Evolutionary conservation across 2,113 vertebrate species (phyloP), one percentile per base, ranked within the genome.

Genomic region (Sinocyclocheilus grahami): DNA sequence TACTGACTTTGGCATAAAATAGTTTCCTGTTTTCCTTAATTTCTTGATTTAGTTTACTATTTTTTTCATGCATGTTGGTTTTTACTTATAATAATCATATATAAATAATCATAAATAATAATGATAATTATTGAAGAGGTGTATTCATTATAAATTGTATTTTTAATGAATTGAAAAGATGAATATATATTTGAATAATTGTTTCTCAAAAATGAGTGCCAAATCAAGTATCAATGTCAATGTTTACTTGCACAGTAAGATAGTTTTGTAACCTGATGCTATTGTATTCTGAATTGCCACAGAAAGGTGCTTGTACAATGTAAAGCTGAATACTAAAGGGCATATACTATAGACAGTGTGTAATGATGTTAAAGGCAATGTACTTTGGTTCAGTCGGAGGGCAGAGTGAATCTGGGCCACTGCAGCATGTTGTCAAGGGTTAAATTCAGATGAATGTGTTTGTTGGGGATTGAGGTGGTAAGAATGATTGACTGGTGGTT

Each of bases 401-500:
- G 39, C 16, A 78, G 24, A 33, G 76, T 14, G 13, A 76, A 76
- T 76, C 5, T 1, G 74, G 42, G 74, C n/a, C 74, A 76, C 42
- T 48, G 22, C 27, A 80, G 24, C 78, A 80, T 30, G 10, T 22
- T 71, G 48, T 55, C 63, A 39, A 46, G 13, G 51, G 81, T 78
- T 48, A 24, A 51, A 79, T 79, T 30, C 84, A 37, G 42, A 42
- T 42, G 16, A 22, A 58, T 86, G 33, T 71, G 27, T 79, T 86
- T 72, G 65, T 58, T 72, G 85, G 51, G 37, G 11, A 51, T 51
- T 27, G 82, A 11, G 22, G 75, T 39, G 62, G 81, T 77, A 10
- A 24, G 63, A 80, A 46, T 67, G 46, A 79, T 48, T 84, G 84
- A 83, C 53, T 63, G 42, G 63, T 37, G 24, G 53, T 65, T 86